Base-by-base conservation (phyloP, 2,888 invertebrate species). In the Cinara cedri region DNA sequence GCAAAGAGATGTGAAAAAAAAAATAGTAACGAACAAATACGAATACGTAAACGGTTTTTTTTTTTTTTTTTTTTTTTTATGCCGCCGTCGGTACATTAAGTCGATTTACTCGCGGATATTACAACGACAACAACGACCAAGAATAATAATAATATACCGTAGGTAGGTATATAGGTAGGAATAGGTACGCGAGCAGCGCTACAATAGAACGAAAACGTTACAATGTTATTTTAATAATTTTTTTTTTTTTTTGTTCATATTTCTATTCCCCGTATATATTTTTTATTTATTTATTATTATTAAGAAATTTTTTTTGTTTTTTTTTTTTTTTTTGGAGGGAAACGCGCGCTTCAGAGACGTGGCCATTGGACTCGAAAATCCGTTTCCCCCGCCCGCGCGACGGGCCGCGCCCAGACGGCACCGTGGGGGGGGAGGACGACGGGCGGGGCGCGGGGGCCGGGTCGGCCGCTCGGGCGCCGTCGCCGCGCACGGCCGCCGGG, bases 341-440 rank as follows among this genome's bases (percentile, higher is more conserved):
- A 68, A 78, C 60, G 55, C 76, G 68, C 26, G 51, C 42, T 3
- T 6, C 6, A 34, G 76, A 66, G 76, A 78, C 76, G 76, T 78
- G 76, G 76, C 76, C 76, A 78, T 78, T 78, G 76, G 76, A 76
- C 76, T 76, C 76, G 68, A 68, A 78, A 78, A 78, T 78, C 76
- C 76, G 76, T 76, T 78, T 46, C 76, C 76, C 74, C 76, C 57
- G 76, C 76, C 68, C 76, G 76, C 76, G 49, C 68, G 57, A 1
- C 49, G 76, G 66, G 76, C 76, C 76, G 76, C 76, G 76, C 76
- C 76, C 68, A 68, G 68, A 78, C 76, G 57, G 76, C 68, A 26
- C 11, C 71, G 46, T 26, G 26, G 16, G 13, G 11, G 26, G 46
- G 1, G 6, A 34, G 46, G 42, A 16, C 68, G 46, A 49, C 66